These are phyloP conservation scores for Stenopsyche tienmushanensis DNA, from an alignment of 1,140 invertebrate species.

Conservation along the genomic window DNA sequence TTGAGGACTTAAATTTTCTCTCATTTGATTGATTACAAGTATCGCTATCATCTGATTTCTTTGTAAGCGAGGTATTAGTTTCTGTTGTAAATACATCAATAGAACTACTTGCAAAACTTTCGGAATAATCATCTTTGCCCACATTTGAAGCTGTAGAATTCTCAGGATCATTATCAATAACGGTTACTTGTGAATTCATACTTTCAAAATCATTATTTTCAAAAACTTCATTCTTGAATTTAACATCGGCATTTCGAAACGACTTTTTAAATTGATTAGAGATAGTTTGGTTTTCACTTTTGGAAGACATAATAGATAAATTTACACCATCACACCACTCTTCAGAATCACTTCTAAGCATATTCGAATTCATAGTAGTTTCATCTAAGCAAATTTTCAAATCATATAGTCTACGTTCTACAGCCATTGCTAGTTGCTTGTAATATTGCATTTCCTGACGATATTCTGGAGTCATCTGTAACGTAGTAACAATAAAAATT, in stretches of 20 bases:
- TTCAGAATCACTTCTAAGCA: slow-evolving; percentile 34
- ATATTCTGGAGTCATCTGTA: slow-evolving; percentile 60
- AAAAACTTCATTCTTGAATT: neutral
- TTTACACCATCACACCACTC: slow-evolving; percentile 34
- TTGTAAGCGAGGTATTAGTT: no score
- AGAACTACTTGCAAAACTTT: no score
- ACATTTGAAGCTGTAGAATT: neutral
- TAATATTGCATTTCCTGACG: slow-evolving; percentile 65
- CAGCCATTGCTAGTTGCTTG: slow-evolving; percentile 60
- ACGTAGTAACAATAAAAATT: slow-evolving; percentile 17
- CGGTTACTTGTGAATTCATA: slow-evolving; percentile 39
- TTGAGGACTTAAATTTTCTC: no score
- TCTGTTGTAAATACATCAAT: no score
- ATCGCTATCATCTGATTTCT: no score
- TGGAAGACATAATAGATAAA: slow-evolving; percentile 27
- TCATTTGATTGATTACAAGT: no score
- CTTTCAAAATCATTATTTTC: slow-evolving; percentile 35
- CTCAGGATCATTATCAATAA: slow-evolving; percentile 34
- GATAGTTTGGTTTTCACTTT: neutral
- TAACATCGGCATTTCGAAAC: neutral
- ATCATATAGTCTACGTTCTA: slow-evolving; percentile 55
- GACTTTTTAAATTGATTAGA: neutral
- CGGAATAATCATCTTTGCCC: neutral
- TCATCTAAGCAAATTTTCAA: slow-evolving; percentile 42
- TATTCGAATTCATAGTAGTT: slow-evolving; percentile 30